These are phyloP conservation scores for Mus caroli DNA, from an alignment of 2,797 vertebrate genomes.

Conservation along the genomic window DNA sequence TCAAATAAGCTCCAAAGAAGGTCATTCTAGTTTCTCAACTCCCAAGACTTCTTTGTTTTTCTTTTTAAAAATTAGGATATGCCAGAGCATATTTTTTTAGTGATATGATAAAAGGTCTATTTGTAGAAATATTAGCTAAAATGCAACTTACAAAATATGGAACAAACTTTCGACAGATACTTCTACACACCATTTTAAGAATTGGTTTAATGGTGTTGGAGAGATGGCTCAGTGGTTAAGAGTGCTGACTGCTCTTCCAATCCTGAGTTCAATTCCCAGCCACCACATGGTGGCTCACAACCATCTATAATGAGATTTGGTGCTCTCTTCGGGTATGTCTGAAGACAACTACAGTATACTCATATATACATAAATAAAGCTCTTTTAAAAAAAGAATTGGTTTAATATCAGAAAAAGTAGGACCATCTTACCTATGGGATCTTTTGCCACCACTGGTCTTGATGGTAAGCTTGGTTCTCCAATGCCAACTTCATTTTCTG, in stretches of 20 bases:
- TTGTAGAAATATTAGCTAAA: slow-evolving; percentile 56
- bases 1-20: slow-evolving; percentile 2
- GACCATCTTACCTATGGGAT: slow-evolving; percentile 93
- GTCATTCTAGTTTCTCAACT: not conserved
- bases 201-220: not conserved
- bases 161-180: slow-evolving; percentile 40
- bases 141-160: slow-evolving; percentile 52
- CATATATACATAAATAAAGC: not conserved
- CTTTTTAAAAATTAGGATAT: slow-evolving; percentile 53
- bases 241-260: not conserved
- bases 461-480: slow-evolving; percentile 96
- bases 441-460: slow-evolving; percentile 95
- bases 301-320: not conserved
- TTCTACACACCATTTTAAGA: slow-evolving; percentile 42
- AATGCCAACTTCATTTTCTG: slow-evolving; percentile 98
- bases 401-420: slow-evolving; percentile 69
- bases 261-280: not conserved
- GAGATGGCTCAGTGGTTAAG: not conserved
- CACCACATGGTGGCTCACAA: not conserved
- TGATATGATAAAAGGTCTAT: slow-evolving; percentile 27
- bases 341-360: not conserved
- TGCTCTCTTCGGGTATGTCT: not conserved
- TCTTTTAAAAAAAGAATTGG: not conserved
- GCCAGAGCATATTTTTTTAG: not conserved
- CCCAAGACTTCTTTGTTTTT: not conserved